Percentiles rank a stretch among this genome's conserved stretches.
These are phyloP conservation scores for Chiroxiphia lanceolata DNA, from an alignment of 2,797 vertebrate genomes.

Conservation along the genomic window DNA sequence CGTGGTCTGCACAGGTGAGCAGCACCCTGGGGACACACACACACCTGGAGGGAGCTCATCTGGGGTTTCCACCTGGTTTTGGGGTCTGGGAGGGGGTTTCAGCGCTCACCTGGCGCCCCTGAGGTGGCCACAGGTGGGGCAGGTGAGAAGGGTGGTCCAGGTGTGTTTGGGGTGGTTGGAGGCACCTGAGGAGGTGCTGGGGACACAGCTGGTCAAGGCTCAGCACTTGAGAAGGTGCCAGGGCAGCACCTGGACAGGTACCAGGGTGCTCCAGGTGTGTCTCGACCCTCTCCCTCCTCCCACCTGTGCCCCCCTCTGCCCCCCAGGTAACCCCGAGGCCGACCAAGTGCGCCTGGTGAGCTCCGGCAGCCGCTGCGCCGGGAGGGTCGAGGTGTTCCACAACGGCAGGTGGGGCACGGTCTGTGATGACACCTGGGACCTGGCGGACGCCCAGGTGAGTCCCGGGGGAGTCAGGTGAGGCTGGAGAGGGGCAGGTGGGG, in stretches of 20 bases:
- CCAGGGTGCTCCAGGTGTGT: too few relatives aligned
- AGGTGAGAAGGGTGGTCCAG: too few relatives aligned
- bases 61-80: too few relatives aligned
- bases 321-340: background rate
- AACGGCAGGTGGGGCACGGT: conserved; percentile 32
- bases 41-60: too few relatives aligned
- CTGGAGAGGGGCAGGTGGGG: background rate
- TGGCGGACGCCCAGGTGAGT: background rate
- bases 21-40: too few relatives aligned
- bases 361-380: background rate
- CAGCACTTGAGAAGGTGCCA: background rate
- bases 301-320: too few relatives aligned
- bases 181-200: too few relatives aligned
- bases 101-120: too few relatives aligned
- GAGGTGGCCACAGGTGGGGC: background rate
- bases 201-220: too few relatives aligned
- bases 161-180: too few relatives aligned
- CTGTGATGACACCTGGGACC: conserved; percentile 17
- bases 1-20: background rate
- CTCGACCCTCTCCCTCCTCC: too few relatives aligned
- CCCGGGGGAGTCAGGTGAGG: background rate
- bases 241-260: background rate
- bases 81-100: too few relatives aligned
- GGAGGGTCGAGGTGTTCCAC: conserved; percentile 41
- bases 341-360: background rate